These are phyloP conservation scores for Saturnia japonica DNA, from an alignment of 2,888 invertebrate genomes.

Conservation along the genomic window DNA sequence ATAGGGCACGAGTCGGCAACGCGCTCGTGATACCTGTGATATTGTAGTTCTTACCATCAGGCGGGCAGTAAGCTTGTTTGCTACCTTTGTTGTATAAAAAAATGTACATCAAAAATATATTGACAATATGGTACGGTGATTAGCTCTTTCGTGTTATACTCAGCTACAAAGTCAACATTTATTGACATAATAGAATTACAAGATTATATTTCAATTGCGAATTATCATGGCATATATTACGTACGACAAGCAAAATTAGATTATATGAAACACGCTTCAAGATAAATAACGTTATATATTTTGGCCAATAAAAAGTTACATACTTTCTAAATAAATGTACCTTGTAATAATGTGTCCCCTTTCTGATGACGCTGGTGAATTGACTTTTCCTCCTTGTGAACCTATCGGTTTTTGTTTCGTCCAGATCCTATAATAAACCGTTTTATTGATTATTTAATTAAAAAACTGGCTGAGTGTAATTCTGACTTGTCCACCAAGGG, in stretches of 20 bases:
- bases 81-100: too few relatives aligned
- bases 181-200: not conserved
- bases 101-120: not conserved
- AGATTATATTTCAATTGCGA: not conserved
- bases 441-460: not conserved
- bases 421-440: conserved; percentile 63
- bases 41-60: too few relatives aligned
- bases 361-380: conserved; percentile 51
- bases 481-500: not conserved
- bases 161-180: not conserved
- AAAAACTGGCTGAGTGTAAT: not conserved
- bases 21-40: too few relatives aligned
- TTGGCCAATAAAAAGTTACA: not conserved
- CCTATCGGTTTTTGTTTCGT: conserved; percentile 58
- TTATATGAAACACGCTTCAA: too few relatives aligned
- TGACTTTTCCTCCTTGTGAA: conserved; percentile 44
- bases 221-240: not conserved
- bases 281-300: not conserved
- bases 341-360: conserved; percentile 46
- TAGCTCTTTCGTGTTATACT: not conserved
- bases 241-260: not conserved
- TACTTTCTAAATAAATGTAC: conserved; percentile 36
- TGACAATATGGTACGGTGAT: not conserved
- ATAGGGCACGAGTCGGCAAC: too few relatives aligned
- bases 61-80: too few relatives aligned